Evolutionary conservation across 2,113 vertebrate species (phyloP), one percentile per base, ranked within the genome.

Genomic region (Perca schrenkii): DNA sequence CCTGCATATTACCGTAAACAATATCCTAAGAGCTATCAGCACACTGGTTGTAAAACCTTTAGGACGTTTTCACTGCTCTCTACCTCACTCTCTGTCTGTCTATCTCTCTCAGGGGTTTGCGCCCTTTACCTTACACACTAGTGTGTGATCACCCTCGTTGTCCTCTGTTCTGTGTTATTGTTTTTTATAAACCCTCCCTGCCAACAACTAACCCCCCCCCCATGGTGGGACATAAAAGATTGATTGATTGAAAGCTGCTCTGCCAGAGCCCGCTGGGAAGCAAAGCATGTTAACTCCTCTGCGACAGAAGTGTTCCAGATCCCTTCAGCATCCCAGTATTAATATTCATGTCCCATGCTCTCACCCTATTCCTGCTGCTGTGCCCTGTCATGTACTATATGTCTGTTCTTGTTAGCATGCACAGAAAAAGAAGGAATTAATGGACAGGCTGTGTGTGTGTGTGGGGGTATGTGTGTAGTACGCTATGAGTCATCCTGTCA

Each of bases 331-430:
- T 78, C 60, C 2, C 17, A 14, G 47, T 68, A 85, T 93, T 90
- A 89, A 86, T 88, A 92, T 92, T 89, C 87, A 91, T 88, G 67
- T 76, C 77, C 70, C 68, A 77, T 64, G 83, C 85, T 89, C 87
- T 88, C 88, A 87, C 71, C 82, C 79, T 62, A 52, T 66, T 87
- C 78, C 79, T 76, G 6, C 63, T 78, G 70, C 80, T 54, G 64
- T 86, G 81, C 58, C 86, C 79, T 49, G 65, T 84, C 88, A 84
- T 86, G 79, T 89, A 83, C 47, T 83, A 13, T 64, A 50, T 74
- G 89, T 82, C 90, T 79, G 64, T 79, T 91, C 84, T 90, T 0
- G 63, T 91, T 89, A 91, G 81, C 56, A 47, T 82, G 82, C 82
- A 40, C 10, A 58, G 21, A 74, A 58, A 75, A 76, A 57, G 76